Evolutionary conservation across 2,113 vertebrate genomes (phyloP).

Genomic region (Silurus glanis): DNA sequence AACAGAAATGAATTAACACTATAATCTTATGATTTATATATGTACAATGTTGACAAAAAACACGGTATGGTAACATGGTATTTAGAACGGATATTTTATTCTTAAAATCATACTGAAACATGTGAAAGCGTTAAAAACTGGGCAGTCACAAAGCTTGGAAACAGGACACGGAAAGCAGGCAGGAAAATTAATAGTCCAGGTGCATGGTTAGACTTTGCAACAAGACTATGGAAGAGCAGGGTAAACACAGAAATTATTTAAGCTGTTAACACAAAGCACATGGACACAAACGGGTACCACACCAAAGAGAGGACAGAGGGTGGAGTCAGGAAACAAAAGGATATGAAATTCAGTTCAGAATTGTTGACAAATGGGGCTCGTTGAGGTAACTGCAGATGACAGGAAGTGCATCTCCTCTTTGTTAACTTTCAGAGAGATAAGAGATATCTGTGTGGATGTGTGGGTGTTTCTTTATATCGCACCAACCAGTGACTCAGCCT

Average conservation of each 20-base stretch:
- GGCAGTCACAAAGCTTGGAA: neutral
- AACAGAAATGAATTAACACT: neutral
- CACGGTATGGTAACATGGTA: neutral
- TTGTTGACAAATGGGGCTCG: neutral
- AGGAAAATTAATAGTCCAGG: neutral
- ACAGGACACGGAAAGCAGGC: neutral
- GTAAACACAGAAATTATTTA: neutral
- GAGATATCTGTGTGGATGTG: conserved; percentile 21
- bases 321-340: neutral
- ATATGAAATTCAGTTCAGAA: neutral
- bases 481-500: conserved; percentile 27
- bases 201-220: neutral
- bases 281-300: neutral
- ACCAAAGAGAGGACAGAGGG: neutral
- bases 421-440: conserved; percentile 14
- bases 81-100: neutral
- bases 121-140: neutral
- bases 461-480: conserved; percentile 41
- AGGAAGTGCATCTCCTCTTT: neutral
- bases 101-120: neutral
- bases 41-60: neutral
- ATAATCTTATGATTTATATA: neutral
- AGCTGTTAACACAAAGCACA: neutral
- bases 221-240: neutral
- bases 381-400: neutral